phyloP scores from a whole-genome alignment of 1,140 invertebrate species.

The Hylaeus anthracinus region DNA sequence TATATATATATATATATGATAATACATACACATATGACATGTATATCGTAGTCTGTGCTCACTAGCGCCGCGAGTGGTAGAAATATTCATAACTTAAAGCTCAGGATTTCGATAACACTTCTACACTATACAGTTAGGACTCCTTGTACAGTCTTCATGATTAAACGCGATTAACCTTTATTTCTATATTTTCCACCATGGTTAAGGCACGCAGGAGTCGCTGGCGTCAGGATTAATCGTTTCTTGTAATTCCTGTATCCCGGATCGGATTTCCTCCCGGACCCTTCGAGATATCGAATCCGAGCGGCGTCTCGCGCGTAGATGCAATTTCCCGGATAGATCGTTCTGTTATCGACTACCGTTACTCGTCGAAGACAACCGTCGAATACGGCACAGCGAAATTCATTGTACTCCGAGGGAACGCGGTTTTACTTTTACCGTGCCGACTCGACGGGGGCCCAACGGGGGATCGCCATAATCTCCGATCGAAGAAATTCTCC shows the following conservation, averaged over 20 bases:
- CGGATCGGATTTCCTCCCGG: slow-evolving; percentile 5
- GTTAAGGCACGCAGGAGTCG: not conserved
- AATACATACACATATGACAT: no score
- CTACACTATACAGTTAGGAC: no score
- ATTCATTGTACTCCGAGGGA: slow-evolving; percentile 24
- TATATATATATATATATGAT: no score
- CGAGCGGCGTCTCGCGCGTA: not conserved
- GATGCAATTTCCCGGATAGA: slow-evolving; percentile 31
- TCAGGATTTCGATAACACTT: no score
- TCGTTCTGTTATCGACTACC: slow-evolving; percentile 24
- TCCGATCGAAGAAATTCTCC: slow-evolving; percentile 27
- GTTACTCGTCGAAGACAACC: slow-evolving; percentile 19
- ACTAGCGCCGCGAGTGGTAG: no score
- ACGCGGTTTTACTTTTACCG: slow-evolving; percentile 38
- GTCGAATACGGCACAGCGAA: not conserved
- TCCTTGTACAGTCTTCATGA: no score
- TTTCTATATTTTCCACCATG: not conserved
- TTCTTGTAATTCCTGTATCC: not conserved
- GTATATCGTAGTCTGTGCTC: no score
- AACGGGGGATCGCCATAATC: not conserved
- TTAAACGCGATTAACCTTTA: no score
- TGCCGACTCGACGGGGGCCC: not conserved
- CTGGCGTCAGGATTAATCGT: not conserved
- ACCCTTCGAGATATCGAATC: slow-evolving; percentile 18
- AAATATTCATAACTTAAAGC: no score